A percentile compares a stretch with the other conserved stretches of the same genome.
These are phyloP conservation scores for Plestiodon gilberti DNA, from an alignment of 2,113 vertebrate genomes.

Conservation along the genomic window DNA sequence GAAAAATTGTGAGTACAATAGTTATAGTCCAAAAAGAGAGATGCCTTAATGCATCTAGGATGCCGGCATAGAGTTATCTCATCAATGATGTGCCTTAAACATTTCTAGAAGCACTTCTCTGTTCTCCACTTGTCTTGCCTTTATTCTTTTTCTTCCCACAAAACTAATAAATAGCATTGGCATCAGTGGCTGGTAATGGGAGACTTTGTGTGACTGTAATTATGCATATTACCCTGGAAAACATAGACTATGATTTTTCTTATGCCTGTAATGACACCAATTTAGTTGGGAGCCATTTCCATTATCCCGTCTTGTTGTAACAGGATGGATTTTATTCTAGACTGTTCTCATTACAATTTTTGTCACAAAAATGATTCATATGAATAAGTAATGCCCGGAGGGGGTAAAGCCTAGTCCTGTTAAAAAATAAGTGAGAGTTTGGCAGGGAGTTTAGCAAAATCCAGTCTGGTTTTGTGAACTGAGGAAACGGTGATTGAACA, in stretches of 20 bases:
- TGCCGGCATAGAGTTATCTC: background rate
- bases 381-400: constrained; percentile 9
- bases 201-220: constrained; percentile 31
- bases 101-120: constrained; percentile 5
- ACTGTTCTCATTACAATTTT: constrained; percentile 37
- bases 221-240: constrained; percentile 19
- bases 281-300: constrained; percentile 29
- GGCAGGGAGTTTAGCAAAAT: background rate
- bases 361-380: constrained; percentile 39
- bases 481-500: background rate
- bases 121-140: constrained; percentile 25
- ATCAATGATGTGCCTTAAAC: background rate
- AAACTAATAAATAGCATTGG: constrained; percentile 21
- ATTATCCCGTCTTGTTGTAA: constrained; percentile 32
- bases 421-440: constrained; percentile 10
- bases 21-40: background rate
- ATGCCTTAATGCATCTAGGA: background rate
- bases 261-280: constrained; percentile 4
- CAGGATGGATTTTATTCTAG: constrained; percentile 28
- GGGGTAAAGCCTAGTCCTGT: background rate
- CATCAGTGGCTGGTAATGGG: constrained; percentile 6
- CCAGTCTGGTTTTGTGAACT: background rate
- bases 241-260: constrained; percentile 7
- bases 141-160: constrained; percentile 9
- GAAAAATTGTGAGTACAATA: background rate